These are phyloP conservation scores for Xestia sexstrigata DNA, from an alignment of 2,888 invertebrate genomes.

Conservation along the genomic window DNA sequence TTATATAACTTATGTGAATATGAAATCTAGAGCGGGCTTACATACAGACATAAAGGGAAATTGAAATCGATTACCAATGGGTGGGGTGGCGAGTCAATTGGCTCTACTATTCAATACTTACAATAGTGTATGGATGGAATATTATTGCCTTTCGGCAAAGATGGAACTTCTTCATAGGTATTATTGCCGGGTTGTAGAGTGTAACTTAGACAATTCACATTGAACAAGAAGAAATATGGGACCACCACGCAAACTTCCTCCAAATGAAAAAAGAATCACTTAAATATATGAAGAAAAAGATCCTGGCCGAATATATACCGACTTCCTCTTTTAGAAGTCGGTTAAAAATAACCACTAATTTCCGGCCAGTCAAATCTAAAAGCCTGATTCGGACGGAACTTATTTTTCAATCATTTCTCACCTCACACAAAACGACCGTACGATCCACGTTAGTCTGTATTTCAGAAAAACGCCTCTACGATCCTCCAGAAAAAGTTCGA, in stretches of 20 bases:
- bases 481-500: constrained; percentile 67
- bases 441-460: constrained; percentile 47
- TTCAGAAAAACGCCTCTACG: constrained; percentile 47
- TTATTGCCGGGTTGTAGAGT: background rate
- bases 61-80: constrained; percentile 9
- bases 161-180: background rate
- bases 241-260: too few species aligned
- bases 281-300: too few species aligned
- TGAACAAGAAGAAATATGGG: too few species aligned
- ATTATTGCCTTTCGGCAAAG: background rate
- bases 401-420: constrained; percentile 48
- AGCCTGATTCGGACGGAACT: background rate
- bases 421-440: constrained; percentile 24
- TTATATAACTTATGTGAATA: constrained; percentile 16
- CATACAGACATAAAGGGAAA: background rate
- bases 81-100: background rate
- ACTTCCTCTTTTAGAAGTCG: too few species aligned
- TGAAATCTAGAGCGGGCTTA: constrained; percentile 6
- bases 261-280: too few species aligned
- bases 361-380: background rate
- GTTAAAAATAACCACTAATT: background rate
- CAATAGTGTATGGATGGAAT: background rate
- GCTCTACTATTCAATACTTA: background rate
- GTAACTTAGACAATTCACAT: background rate
- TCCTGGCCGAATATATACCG: too few species aligned